These are phyloP conservation scores for Reticulitermes speratus DNA, from an alignment of 1,140 invertebrate species.

Conservation along the genomic window DNA sequence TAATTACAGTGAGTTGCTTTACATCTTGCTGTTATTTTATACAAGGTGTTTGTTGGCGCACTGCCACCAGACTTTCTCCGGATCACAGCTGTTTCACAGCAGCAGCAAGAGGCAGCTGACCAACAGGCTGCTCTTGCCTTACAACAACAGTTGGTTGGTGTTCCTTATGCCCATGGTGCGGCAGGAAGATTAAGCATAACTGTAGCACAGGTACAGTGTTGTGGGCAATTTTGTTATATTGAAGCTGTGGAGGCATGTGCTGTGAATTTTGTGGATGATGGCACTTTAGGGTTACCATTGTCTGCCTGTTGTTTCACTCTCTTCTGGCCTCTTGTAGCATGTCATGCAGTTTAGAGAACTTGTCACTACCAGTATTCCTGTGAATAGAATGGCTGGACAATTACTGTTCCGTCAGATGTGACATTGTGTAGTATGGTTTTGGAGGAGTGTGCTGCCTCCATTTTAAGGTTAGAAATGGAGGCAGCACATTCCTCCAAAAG, in stretches of 20 bases:
- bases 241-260: background rate
- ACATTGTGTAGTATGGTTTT: too few species aligned
- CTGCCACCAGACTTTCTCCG: constrained; percentile 80
- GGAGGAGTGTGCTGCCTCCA: too few species aligned
- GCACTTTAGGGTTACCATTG: background rate
- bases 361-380: too few species aligned
- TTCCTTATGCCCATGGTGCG: constrained; percentile 57
- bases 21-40: constrained; percentile 30
- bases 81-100: constrained; percentile 55
- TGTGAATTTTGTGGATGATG: background rate
- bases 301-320: too few species aligned
- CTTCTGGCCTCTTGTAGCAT: too few species aligned
- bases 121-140: constrained; percentile 75
- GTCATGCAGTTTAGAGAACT: too few species aligned
- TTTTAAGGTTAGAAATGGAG: too few species aligned
- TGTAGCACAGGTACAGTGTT: constrained; percentile 66
- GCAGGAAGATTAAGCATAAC: constrained; percentile 78
- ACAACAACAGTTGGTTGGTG: constrained; percentile 69
- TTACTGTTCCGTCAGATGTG: too few species aligned
- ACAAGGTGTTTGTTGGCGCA: constrained; percentile 72
- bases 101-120: constrained; percentile 73
- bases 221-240: background rate
- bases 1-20: background rate
- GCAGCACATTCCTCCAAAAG: too few species aligned
- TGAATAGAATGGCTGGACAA: too few species aligned